Conservation (phyloP, 2,888 invertebrate genomes). For the Cabera pusaria region DNA sequence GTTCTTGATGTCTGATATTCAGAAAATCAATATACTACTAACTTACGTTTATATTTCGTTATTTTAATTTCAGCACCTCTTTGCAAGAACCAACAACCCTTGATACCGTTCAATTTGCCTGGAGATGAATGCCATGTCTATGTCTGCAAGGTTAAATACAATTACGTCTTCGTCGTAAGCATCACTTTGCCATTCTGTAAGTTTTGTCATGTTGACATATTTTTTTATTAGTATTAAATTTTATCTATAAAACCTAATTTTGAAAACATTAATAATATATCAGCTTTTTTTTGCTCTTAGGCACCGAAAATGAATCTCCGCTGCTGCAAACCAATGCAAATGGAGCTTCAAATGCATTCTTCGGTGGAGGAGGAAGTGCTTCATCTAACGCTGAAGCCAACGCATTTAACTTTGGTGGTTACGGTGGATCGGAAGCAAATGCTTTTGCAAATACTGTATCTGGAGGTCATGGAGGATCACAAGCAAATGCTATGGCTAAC, state of each 20-base stretch:
- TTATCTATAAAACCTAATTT: too few relatives aligned
- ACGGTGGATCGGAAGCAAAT: conserved; percentile 2
- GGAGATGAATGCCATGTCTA: conserved; percentile 48
- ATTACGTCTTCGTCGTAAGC: conserved; percentile 62
- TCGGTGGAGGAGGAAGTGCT: conserved; percentile 2
- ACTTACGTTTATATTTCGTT: too few relatives aligned
- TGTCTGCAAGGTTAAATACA: conserved; percentile 61
- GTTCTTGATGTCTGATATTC: too few relatives aligned
- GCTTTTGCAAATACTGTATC: conserved; percentile 6
- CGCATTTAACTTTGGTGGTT: not conserved
- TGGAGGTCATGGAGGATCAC: conserved; percentile 9
- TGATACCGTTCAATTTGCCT: conserved; percentile 51
- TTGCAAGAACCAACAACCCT: conserved; percentile 50
- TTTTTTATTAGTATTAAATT: too few relatives aligned
- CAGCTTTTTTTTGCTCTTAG: too few relatives aligned
- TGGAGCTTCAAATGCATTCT: too few relatives aligned
- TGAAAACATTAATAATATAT: too few relatives aligned
- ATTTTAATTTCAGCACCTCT: conserved; percentile 46
- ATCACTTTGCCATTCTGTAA: conserved; percentile 15
- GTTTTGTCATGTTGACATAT: too few relatives aligned
- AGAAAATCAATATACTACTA: too few relatives aligned
- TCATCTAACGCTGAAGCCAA: conserved; percentile 6
- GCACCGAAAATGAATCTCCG: too few relatives aligned
- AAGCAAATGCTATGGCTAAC: too few relatives aligned
- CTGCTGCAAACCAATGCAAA: too few relatives aligned